Percentiles rank a stretch among this genome's conserved stretches.
Conservation (phyloP, 35 echinoderm and acorn worm genomes). For the Chiridota heheva region DNA sequence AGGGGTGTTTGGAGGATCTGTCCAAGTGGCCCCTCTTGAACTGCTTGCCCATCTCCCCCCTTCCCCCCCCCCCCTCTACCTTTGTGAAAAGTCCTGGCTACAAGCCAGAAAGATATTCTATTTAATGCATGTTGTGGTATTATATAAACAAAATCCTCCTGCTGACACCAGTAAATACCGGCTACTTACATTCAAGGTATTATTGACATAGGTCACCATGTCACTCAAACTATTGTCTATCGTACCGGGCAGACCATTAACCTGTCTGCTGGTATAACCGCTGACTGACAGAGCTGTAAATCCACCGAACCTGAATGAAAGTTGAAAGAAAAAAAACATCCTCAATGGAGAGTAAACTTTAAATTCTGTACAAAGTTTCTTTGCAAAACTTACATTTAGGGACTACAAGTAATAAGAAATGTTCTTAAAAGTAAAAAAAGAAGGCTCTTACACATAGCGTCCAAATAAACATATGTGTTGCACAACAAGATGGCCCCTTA, state of each 20-base stretch:
- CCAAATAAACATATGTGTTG: neutral
- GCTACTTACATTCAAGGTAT: slow-evolving; percentile 65
- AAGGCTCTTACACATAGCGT: neutral
- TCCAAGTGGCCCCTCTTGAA: too few relatives aligned
- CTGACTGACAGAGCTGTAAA: slow-evolving; percentile 71
- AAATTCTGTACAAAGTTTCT: neutral
- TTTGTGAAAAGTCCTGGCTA: too few relatives aligned
- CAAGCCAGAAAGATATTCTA: too few relatives aligned
- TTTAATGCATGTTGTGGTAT: too few relatives aligned
- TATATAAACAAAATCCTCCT: too few relatives aligned
- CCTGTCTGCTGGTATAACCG: slow-evolving; percentile 47
- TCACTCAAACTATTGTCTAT: slow-evolving; percentile 68
- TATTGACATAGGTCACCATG: slow-evolving; percentile 69
- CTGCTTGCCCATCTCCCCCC: neutral
- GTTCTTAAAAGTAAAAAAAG: neutral
- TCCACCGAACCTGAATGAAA: slow-evolving; percentile 42
- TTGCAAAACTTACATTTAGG: neutral
- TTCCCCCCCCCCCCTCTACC: neutral
- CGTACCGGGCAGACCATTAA: slow-evolving; percentile 37
- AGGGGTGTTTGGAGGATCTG: too few relatives aligned
- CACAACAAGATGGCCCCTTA: neutral
- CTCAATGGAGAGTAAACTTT: neutral
- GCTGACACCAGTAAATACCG: too few relatives aligned
- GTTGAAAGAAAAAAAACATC: neutral
- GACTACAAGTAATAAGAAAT: neutral